Base-by-base conservation (phyloP, 92 coral and sea anemone species). In the Paragorgia papillata region DNA sequence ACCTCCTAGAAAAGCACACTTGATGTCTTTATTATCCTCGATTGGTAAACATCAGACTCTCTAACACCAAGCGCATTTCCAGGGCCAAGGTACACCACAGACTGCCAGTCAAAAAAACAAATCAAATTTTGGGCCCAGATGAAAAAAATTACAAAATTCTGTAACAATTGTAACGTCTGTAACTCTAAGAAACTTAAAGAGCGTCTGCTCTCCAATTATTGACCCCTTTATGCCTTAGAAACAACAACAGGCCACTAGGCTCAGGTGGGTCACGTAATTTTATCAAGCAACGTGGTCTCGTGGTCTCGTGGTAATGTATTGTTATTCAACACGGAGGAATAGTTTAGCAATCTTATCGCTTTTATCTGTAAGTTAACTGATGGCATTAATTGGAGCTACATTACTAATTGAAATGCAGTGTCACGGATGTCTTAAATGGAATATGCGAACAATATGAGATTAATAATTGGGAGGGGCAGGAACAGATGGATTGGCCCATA, bases 401-500 rank as follows among this genome's bases (percentile, higher is more conserved):
- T 21, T 22, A 59, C 39, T 68, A 68, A 68, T 68, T 68, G 39
- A 68, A 26, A 48, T 15, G 37, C 58, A 49, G 0, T 48, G 21
- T 24, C 48, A 18, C 12, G 25, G 29, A 44, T 44, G 12, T 2
- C 34, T 44, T 19, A 30, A 49, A 48, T 12, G 17, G 50, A 18
- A 26, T 18, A 13, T 5, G 1, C 56, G 48, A 41, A 68, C 75
- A 68, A 68, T 66, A 26, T 27, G 59, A 33, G 24, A 40, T 37
- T 64, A 64, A 25, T 9, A 10, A 30, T 58, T 43, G 24, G 58
- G 58, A 57, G 37, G 24, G 15, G 32, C 32, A 40, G n/a, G n/a
- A n/a, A 68, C 75, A 68, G 58, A 68, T 68, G 75, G 58, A 48
- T 39, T 9, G 15, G 48, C 26, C n/a, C n/a, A n/a, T n/a, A 54